phyloP scores from a whole-genome alignment of 2,888 invertebrate genomes.

The Thysanoteuthis rhombus region DNA sequence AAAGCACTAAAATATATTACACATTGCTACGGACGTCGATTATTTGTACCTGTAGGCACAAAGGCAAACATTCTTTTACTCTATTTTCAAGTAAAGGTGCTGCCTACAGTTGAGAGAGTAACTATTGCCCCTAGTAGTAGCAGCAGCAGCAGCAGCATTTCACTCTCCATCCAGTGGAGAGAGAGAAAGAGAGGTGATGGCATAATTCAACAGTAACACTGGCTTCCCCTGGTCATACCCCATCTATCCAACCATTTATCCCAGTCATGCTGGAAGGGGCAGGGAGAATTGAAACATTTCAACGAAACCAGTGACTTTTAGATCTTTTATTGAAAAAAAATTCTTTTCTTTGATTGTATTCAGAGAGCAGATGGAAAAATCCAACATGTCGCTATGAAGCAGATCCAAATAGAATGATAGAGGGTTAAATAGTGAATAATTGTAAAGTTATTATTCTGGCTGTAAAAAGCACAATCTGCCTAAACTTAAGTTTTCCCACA shows the following conservation, averaged over 20 bases:
- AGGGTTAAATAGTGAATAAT: too few species aligned
- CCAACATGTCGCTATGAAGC: not conserved
- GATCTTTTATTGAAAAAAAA: not conserved
- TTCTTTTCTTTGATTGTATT: not conserved
- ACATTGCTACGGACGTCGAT: conserved; percentile 24
- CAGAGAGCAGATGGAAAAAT: conserved; percentile 12
- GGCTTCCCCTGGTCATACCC: not conserved
- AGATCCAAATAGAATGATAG: not conserved
- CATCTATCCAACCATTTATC: not conserved
- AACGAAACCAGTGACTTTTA: not conserved
- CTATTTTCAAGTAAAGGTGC: not conserved
- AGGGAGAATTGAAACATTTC: not conserved
- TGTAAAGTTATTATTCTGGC: not conserved
- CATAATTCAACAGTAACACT: not conserved
- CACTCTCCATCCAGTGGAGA: not conserved
- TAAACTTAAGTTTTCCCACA: not conserved
- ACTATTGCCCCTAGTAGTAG: not conserved
- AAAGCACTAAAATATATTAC: conserved; percentile 29
- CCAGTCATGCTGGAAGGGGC: not conserved
- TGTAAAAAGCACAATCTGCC: not conserved
- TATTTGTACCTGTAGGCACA: conserved; percentile 21
- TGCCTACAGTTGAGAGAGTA: not conserved
- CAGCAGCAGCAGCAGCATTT: not conserved
- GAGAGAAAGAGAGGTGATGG: conserved; percentile 15
- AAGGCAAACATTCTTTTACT: conserved; percentile 12